These are phyloP conservation scores for Temnothorax ravouxi DNA, from an alignment of 2,888 invertebrate genomes.

Conservation along the genomic window DNA sequence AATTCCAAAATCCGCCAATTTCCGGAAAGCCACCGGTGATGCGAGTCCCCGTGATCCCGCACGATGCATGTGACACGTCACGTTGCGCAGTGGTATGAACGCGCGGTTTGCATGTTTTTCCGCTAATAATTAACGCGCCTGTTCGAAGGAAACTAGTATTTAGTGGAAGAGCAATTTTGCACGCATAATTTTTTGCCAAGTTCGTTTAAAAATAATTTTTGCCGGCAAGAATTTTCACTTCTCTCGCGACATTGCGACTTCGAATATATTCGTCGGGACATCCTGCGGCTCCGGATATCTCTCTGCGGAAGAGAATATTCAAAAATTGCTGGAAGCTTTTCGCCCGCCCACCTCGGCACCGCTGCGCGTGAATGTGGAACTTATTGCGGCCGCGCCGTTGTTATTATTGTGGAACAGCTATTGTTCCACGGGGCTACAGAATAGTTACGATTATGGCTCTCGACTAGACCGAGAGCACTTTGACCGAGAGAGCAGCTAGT, in stretches of 20 bases:
- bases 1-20: slow-evolving; percentile 48
- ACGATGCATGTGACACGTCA: neutral
- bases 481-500: slow-evolving; percentile 44
- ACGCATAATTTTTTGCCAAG: neutral
- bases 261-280: neutral
- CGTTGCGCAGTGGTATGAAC: neutral
- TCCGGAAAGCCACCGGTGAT: slow-evolving; percentile 10
- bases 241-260: no score
- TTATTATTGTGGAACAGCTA: slow-evolving; percentile 43
- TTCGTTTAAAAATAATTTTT: no score
- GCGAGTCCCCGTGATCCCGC: slow-evolving; percentile 20
- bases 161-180: neutral
- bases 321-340: slow-evolving; percentile 33
- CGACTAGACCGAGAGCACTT: slow-evolving; percentile 38
- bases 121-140: neutral
- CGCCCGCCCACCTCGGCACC: neutral
- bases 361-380: slow-evolving; percentile 15
- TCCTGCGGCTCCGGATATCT: neutral
- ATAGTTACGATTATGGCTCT: slow-evolving; percentile 53
- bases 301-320: neutral
- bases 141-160: neutral
- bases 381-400: slow-evolving; percentile 29
- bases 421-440: slow-evolving; percentile 38
- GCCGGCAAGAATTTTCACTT: neutral
- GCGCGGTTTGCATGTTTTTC: neutral